phyloP scores from a whole-genome alignment of 1,140 invertebrate species.

The Zaprionus taronus region DNA sequence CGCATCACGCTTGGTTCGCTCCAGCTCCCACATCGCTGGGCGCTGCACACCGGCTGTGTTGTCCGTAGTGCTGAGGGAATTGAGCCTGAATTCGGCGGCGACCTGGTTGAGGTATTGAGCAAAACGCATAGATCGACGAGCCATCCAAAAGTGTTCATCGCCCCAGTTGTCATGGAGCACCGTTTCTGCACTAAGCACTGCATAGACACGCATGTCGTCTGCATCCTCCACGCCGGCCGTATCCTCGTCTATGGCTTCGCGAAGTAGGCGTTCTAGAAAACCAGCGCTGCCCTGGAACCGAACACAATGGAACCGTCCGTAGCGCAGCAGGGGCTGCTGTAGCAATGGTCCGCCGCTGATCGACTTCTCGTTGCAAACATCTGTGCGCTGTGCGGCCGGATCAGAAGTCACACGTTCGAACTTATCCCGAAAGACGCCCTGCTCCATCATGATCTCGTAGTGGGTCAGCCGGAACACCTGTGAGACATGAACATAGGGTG shows the following conservation, averaged over 20 bases:
- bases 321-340: slow-evolving; percentile 60
- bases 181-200: slow-evolving; percentile 95
- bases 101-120: slow-evolving; percentile 88
- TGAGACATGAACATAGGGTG: slow-evolving; percentile 85
- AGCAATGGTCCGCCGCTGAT: slow-evolving; percentile 59
- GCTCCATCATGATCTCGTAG: slow-evolving; percentile 93
- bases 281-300: slow-evolving; percentile 93
- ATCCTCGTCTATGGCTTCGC: slow-evolving; percentile 59
- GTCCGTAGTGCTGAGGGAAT: slow-evolving; percentile 88
- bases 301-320: slow-evolving; percentile 89
- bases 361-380: slow-evolving; percentile 59
- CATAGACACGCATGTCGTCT: slow-evolving; percentile 85
- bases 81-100: slow-evolving; percentile 89
- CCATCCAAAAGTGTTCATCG: slow-evolving; percentile 92
- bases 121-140: slow-evolving; percentile 96
- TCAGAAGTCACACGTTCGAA: slow-evolving; percentile 88
- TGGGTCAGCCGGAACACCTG: slow-evolving; percentile 93
- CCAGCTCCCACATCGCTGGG: slow-evolving; percentile 74
- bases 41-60: slow-evolving; percentile 84
- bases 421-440: slow-evolving; percentile 92
- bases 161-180: slow-evolving; percentile 95
- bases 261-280: slow-evolving; percentile 86
- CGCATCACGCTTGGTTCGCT: slow-evolving; percentile 84
- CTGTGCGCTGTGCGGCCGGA: slow-evolving; percentile 34
- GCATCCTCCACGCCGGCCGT: slow-evolving; percentile 48